phyloP scores from a whole-genome alignment of 2,797 vertebrate genomes.

The Acanthurus leucopareius region DNA sequence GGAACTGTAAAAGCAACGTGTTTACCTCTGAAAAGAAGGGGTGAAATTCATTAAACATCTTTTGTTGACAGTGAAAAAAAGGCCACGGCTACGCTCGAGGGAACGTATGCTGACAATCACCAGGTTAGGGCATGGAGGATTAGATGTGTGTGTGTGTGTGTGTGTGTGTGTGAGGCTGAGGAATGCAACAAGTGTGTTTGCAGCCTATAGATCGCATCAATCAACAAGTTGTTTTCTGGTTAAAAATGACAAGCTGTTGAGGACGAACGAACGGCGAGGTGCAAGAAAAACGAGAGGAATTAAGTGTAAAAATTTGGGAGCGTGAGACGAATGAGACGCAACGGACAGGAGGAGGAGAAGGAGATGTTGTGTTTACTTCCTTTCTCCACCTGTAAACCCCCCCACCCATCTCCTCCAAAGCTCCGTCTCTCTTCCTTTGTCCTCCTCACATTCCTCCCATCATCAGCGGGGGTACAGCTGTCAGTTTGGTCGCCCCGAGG shows the following conservation, averaged over 20 bases:
- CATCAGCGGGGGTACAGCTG: conserved; percentile 51
- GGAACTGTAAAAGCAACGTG: conserved; percentile 55
- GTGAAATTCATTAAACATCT: conserved; percentile 71
- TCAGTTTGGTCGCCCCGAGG: conserved; percentile 46
- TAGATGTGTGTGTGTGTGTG: conserved; percentile 4
- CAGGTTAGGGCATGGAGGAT: conserved; percentile 51
- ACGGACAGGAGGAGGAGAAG: background rate
- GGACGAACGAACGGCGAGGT: conserved; percentile 14
- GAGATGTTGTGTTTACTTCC: conserved; percentile 1
- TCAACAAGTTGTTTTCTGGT: conserved; percentile 28
- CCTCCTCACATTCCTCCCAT: conserved; percentile 68
- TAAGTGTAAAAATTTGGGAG: background rate
- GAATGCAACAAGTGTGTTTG: conserved; percentile 66
- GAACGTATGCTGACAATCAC: conserved; percentile 30
- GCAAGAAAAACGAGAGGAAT: background rate
- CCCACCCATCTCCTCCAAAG: background rate
- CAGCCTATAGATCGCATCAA: conserved; percentile 48
- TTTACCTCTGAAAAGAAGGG: conserved; percentile 56
- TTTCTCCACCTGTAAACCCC: conserved; percentile 35
- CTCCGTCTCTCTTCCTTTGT: conserved; percentile 56
- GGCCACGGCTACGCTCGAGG: conserved; percentile 27
- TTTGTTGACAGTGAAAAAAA: conserved; percentile 64
- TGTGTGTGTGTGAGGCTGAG: conserved; percentile 42
- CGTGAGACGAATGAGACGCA: background rate
- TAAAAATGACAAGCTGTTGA: conserved; percentile 22